phyloP scores from a whole-genome alignment of 2,113 vertebrate species.

The Hiodon tergisus region DNA sequence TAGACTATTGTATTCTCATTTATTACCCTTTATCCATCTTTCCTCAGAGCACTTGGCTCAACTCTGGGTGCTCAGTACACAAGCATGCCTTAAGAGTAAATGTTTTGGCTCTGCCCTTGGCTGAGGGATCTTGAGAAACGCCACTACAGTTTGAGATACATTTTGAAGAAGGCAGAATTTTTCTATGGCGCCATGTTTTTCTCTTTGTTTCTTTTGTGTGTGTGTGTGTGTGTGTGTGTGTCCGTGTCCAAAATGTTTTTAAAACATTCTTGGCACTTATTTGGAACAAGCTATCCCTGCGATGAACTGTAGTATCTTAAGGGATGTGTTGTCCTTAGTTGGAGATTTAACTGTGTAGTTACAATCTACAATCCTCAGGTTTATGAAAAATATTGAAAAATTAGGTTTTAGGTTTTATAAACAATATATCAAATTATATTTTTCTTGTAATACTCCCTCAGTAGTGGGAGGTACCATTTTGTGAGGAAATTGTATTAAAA shows the following conservation, averaged over 20 bases:
- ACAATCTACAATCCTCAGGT: no score
- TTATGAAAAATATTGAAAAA: no score
- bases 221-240: background rate
- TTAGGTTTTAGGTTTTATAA: no score
- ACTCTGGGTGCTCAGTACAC: background rate
- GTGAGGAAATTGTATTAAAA: no score
- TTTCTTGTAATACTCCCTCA: no score
- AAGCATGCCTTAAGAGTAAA: background rate
- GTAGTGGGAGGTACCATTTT: no score
- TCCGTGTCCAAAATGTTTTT: no score
- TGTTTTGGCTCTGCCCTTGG: background rate
- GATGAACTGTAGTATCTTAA: background rate
- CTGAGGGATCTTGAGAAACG: background rate
- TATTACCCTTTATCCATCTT: background rate
- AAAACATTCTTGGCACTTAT: no score
- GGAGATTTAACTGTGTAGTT: background rate
- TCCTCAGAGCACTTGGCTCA: background rate
- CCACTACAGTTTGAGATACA: background rate
- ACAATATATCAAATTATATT: no score
- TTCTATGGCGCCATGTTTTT: background rate
- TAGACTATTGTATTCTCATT: background rate
- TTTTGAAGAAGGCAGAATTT: background rate
- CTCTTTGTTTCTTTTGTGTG: background rate
- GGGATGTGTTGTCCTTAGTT: background rate
- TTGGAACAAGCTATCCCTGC: background rate